phyloP scores from a whole-genome alignment of 1,140 invertebrate genomes.

The Drosophila virilis region DNA sequence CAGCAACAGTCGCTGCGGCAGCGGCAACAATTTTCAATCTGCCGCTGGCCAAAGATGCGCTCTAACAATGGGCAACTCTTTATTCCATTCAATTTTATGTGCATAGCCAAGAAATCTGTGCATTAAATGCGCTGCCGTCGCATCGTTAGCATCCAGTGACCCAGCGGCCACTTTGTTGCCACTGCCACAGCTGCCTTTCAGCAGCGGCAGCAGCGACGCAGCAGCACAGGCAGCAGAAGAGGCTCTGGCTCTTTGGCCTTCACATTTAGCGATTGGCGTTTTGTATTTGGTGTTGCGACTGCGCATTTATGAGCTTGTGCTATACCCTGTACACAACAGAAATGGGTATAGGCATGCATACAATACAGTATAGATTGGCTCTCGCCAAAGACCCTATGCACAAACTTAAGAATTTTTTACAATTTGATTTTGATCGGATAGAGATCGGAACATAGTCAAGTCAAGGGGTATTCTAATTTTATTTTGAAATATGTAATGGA shows the following conservation, averaged over 20 bases:
- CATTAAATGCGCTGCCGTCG: slow-evolving; percentile 74
- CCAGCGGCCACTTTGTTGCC: slow-evolving; percentile 29
- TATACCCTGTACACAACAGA: background rate
- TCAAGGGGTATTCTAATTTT: too few relatives aligned
- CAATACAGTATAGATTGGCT: too few relatives aligned
- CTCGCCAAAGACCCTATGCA: too few relatives aligned
- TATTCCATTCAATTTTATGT: slow-evolving; percentile 76
- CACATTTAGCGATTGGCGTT: slow-evolving; percentile 33
- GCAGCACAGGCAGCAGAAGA: background rate
- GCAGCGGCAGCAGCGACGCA: slow-evolving; percentile 13
- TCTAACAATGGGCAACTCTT: slow-evolving; percentile 73
- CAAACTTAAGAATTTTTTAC: too few relatives aligned
- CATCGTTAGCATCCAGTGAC: slow-evolving; percentile 65
- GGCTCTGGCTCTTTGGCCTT: slow-evolving; percentile 40
- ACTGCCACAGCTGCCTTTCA: slow-evolving; percentile 35
- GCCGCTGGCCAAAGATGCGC: slow-evolving; percentile 24
- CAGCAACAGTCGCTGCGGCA: slow-evolving; percentile 32
- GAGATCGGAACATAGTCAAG: too few relatives aligned
- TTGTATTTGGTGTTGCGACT: slow-evolving; percentile 62
- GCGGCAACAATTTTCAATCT: slow-evolving; percentile 43
- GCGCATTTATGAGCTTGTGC: slow-evolving; percentile 65
- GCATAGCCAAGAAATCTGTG: slow-evolving; percentile 72
- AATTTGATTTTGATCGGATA: too few relatives aligned
- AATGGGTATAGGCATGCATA: background rate
- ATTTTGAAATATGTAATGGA: too few relatives aligned